Evolutionary conservation across 2,888 invertebrate genomes (phyloP), one percentile per base, ranked within the genome.

Genomic region (Galeopsomyia nigrocyanea): DNA sequence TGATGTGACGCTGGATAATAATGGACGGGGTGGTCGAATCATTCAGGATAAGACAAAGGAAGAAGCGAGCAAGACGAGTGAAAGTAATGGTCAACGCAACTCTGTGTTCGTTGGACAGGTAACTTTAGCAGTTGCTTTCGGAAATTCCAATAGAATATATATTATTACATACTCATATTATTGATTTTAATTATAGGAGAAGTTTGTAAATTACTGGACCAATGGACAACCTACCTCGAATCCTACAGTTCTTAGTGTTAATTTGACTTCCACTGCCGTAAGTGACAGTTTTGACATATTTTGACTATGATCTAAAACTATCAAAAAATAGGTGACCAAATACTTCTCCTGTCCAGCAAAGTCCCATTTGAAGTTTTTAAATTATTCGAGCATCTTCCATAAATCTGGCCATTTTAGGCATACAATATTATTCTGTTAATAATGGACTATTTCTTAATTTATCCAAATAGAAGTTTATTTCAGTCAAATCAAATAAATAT

Each of bases 81-180:
- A 83, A 76, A 78, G 78, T 76, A 82, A 80, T 80, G 83, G 82
- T 81, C 84, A 85, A 81, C 82, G 83, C 77, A 82, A 82, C 79
- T 81, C 84, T 77, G 81, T 84, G 79, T 84, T 84, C 77, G 85
- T 86, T 73, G 84, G 83, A 81, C 86, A 86, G 85, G 86, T 86
- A 85, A 79, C 75, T 65, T 73, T 75, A 19, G 22, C 69, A 66
- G 74, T 76, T 79, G 78, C 79, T 79, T 81, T 78, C 79, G 77
- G 76, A 76, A 64, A 75, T 64, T 69, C 76, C 69, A 67, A 66
- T 77, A 75, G 74, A 77, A 77, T 75, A 73, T 76, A 76, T 75
- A 67, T 77, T 66, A 65, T 75, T 75, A 57, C 75, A 75, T 55
- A 73, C 68, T 78, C 68, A 63, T 71, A 73, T 83, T 7, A 39